A percentile compares a stretch with the other conserved stretches of the same genome.
phyloP scores from a whole-genome alignment of 2,888 invertebrate species.

The Eurytoma californica region DNA sequence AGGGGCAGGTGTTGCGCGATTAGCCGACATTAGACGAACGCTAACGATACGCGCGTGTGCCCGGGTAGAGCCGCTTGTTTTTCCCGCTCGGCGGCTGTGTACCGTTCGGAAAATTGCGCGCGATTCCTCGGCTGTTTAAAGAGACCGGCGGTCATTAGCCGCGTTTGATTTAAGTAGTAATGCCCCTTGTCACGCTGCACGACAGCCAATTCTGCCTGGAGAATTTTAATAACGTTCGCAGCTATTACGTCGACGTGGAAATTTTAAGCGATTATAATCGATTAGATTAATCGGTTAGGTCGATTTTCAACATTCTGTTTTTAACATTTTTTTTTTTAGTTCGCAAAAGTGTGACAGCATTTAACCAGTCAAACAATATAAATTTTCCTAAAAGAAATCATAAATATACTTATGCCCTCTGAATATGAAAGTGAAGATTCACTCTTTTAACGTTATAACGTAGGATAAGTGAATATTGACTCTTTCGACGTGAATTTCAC shows the following conservation, averaged over 20 bases:
- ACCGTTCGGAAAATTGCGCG: background rate
- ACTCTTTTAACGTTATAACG: too few species aligned
- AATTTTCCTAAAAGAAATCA: too few species aligned
- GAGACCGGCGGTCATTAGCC: conserved; percentile 5
- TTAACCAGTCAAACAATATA: too few species aligned
- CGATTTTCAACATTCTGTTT: background rate
- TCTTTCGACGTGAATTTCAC: too few species aligned
- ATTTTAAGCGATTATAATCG: background rate
- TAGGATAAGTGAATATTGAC: too few species aligned
- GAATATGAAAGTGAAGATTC: too few species aligned
- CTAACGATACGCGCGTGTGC: background rate
- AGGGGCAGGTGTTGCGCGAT: conserved; percentile 10
- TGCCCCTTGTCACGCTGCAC: background rate
- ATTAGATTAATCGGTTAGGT: background rate
- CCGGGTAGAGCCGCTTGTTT: background rate
- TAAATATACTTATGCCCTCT: too few species aligned
- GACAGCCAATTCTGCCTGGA: background rate
- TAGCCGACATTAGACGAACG: conserved; percentile 6
- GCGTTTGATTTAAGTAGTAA: background rate
- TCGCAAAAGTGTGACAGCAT: too few species aligned
- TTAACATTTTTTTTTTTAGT: too few species aligned
- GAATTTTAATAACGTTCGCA: background rate
- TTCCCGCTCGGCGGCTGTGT: background rate
- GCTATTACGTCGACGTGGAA: background rate
- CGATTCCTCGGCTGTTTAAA: background rate